Evolutionary conservation across 2,888 invertebrate species (phyloP), one percentile per base, ranked within the genome.

Genomic region (Pristionchus mayeri): DNA sequence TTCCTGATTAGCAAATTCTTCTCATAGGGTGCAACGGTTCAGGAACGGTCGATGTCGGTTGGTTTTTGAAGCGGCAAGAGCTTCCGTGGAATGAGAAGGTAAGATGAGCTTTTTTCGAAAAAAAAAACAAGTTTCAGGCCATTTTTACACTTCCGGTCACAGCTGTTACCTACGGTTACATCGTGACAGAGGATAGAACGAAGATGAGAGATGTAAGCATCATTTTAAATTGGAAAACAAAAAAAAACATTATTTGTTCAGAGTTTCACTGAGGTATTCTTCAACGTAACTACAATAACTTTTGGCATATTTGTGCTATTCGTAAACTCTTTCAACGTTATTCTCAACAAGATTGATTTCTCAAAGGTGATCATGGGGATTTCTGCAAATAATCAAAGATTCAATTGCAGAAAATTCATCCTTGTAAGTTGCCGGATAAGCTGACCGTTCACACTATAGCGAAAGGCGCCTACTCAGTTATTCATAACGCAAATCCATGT

Each of bases 101-200:
- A 18, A 13, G n/a, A n/a, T n/a, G 18, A 63, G 30, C 11, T 63
- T 30, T 30, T 30, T 27, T 34, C 3, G 9, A 34, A 13, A 34
- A 18, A 1, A 24, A n/a, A n/a, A n/a, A n/a, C n/a, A n/a, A n/a
- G n/a, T n/a, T 16, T 57, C 21, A 57, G 40, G 54, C 57, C 1
- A 24, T 54, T 16, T 80, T 54, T 37, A 80, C 80, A 0, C 80
- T 80, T n/a, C 80, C 80, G 24, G 80, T 80, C 18, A 80, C 80
- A 3, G 48, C 37, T 1, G 57, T 80, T 2, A 40, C 34, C 24
- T 80, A 80, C n/a, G 80, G 80, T 1, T 80, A 80, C n/a, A 40
- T 80, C n/a, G 57, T 24, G 27, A 37, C 0, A 1, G 80, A 80
- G 57, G 57, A 80, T 30, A 13, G 24, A 7, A 40, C 54, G 18